Percentiles rank a stretch among this genome's conserved stretches.
phyloP scores from a whole-genome alignment of 2,888 invertebrate genomes.

The Pristionchus entomophagus region DNA sequence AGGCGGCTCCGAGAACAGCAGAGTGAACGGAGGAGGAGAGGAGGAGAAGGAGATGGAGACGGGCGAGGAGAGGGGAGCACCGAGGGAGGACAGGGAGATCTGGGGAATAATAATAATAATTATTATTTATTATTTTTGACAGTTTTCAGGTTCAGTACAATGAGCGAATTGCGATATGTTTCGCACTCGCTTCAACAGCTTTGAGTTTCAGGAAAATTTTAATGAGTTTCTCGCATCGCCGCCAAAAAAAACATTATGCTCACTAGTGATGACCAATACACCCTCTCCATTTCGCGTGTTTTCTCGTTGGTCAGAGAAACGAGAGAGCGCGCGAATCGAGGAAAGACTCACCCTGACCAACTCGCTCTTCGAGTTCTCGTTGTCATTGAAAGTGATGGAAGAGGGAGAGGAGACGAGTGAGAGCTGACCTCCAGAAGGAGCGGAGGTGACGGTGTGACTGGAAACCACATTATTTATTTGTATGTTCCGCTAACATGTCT shows the following conservation, averaged over 20 bases:
- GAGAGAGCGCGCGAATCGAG: too few species aligned
- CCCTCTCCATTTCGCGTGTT: too few species aligned
- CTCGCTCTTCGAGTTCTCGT: slow-evolving; percentile 16
- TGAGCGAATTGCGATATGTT: background rate
- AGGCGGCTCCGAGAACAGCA: slow-evolving; percentile 18
- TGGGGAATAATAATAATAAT: too few species aligned
- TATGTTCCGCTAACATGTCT: too few species aligned
- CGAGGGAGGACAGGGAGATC: background rate
- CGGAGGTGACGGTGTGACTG: background rate
- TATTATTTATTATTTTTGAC: too few species aligned
- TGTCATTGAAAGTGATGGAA: slow-evolving; percentile 33
- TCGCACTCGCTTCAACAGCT: background rate
- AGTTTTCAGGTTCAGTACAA: too few species aligned
- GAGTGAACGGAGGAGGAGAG: slow-evolving; percentile 7
- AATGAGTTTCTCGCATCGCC: too few species aligned
- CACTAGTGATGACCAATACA: too few species aligned
- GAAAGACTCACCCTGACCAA: background rate
- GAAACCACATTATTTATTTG: too few species aligned
- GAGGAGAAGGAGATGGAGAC: slow-evolving; percentile 42
- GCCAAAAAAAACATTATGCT: too few species aligned
- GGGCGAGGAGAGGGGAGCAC: background rate
- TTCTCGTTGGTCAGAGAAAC: too few species aligned
- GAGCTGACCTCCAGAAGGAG: background rate
- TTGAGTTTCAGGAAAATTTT: too few species aligned
- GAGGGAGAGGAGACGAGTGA: background rate